Percentiles rank a stretch among this genome's conserved stretches.
phyloP scores from a whole-genome alignment of 2,113 vertebrate species.

The Protomyctophum bolini region DNA sequence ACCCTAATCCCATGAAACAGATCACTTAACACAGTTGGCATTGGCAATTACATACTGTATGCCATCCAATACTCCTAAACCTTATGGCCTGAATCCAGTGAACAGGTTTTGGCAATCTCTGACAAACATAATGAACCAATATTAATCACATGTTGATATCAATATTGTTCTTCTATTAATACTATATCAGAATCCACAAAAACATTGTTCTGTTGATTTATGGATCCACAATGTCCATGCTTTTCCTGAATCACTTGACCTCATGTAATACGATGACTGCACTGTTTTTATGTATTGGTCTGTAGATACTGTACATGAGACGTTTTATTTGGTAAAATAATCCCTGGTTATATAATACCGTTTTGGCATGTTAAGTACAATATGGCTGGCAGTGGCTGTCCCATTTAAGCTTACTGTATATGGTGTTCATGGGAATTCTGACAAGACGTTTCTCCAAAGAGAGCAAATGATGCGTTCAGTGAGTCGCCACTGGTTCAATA shows the following conservation, averaged over 20 bases:
- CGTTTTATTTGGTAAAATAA: constrained; percentile 67
- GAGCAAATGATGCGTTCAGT: constrained; percentile 8
- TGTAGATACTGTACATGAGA: constrained; percentile 54
- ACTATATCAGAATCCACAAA: background rate
- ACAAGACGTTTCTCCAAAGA: constrained; percentile 19
- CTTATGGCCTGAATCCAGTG: constrained; percentile 24
- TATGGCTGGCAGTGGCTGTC: background rate
- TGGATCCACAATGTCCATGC: constrained; percentile 18
- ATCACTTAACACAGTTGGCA: constrained; percentile 57
- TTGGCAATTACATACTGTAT: constrained; percentile 64
- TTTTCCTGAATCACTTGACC: constrained; percentile 38
- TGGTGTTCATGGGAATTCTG: constrained; percentile 36
- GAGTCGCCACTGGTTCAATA: constrained; percentile 27
- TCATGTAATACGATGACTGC: constrained; percentile 49
- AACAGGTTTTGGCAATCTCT: constrained; percentile 34
- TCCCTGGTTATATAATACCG: constrained; percentile 24
- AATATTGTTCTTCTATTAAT: constrained; percentile 5
- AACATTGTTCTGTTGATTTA: constrained; percentile 12
- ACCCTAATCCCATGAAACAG: constrained; percentile 58
- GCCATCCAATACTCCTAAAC: constrained; percentile 50
- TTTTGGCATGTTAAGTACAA: constrained; percentile 3
- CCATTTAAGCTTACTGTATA: constrained; percentile 24
- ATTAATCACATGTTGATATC: constrained; percentile 3
- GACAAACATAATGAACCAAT: constrained; percentile 18
- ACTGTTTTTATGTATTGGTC: constrained; percentile 49